Conservation (phyloP, 2,113 vertebrate species). For the Noturus placidus region DNA sequence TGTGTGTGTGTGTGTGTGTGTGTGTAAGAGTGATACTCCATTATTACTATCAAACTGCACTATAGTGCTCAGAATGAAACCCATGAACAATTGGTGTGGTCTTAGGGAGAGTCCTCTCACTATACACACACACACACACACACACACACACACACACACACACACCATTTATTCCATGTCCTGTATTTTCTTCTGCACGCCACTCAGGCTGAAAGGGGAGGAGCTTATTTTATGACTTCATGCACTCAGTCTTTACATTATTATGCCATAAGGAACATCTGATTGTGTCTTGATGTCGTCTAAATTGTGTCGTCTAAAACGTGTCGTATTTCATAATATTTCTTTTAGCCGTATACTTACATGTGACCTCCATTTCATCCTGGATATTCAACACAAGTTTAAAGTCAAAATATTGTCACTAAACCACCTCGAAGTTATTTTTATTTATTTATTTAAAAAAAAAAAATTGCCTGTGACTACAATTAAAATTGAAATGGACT, state of each 20-base stretch:
- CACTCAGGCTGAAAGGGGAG: constrained; percentile 41
- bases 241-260: neutral
- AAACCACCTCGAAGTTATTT: neutral
- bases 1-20: neutral
- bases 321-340: neutral
- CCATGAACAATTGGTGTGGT: neutral
- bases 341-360: neutral
- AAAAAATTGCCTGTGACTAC: too few relatives aligned
- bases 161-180: constrained; percentile 24
- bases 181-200: neutral
- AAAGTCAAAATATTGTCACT: neutral
- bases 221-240: constrained; percentile 54
- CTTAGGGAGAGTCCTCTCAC: neutral
- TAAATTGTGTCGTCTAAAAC: neutral
- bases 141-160: constrained; percentile 1
- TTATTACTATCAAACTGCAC: neutral
- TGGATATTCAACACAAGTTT: neutral
- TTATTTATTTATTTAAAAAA: too few relatives aligned
- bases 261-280: neutral
- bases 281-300: neutral
- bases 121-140: neutral
- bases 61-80: too few relatives aligned
- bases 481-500: too few relatives aligned
- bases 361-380: neutral
- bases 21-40: neutral